Evolutionary conservation across 2,797 vertebrate genomes (phyloP), one percentile per base, ranked within the genome.

Genomic region (Pelodytes ibericus): DNA sequence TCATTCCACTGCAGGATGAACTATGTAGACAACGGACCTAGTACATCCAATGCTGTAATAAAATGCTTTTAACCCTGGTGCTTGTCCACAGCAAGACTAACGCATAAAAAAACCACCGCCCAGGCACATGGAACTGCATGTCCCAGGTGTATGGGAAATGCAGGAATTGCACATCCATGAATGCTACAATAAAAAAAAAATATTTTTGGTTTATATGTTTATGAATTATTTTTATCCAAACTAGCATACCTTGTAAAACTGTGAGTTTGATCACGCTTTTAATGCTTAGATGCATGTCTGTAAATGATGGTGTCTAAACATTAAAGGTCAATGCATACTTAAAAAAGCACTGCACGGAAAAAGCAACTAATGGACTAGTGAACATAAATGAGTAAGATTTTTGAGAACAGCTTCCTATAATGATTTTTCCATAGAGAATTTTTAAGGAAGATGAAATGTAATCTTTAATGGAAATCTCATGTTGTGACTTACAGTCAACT

Each of bases 401-500:
- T 24, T 22, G 27, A 39, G n/a, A 36, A 44, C 22, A 22, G 62
- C 62, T 44, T 44, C 24, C 62, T 39, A 33, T 44, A 64, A 60
- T 41, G 33, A 10, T 25, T 64, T n/a, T 44, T 64, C 62, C 36
- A 41, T 64, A 36, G 22, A 44, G 60, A 31, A 63, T 63, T 36
- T 58, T 39, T 63, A 39, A 24, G 31, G 9, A 36, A 20, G 30
- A 15, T 64, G 39, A 64, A 44, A 64, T 64, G 36, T 63, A 44
- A 64, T 41, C 62, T 64, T 64, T 64, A 64, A 64, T 64, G 62
- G 62, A 64, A 64, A 41, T 64, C 33, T 41, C 36, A 44, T 64
- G 62, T 64, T 30, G 58, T 18, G 26, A 60, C 26, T 44, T 36
- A 20, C 31, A 10, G 39, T 11, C 26, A 64, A 41, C 20, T 41